These are phyloP conservation scores for Aplysina aerophoba DNA, from an alignment of 37 sponge, comb jelly and placozoan species.

Conservation along the genomic window DNA sequence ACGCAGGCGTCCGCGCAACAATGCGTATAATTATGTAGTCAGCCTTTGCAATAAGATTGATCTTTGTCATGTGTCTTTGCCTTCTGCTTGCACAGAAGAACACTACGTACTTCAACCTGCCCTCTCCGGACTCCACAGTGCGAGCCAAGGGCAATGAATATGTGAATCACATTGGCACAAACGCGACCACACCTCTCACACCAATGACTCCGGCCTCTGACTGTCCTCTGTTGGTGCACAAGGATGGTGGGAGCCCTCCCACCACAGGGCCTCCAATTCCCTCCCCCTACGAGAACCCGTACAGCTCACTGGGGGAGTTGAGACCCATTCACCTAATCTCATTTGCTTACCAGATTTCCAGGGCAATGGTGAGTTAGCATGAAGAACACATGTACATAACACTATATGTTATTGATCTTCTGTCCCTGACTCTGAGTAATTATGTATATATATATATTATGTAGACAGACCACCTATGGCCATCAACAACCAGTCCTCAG, in stretches of 20 bases:
- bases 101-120: background rate
- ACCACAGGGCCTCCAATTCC: background rate
- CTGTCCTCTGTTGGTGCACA: background rate
- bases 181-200: background rate
- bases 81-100: background rate
- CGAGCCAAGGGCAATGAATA: conserved; percentile 1
- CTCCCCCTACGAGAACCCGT: conserved; percentile 29
- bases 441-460: too few relatives aligned
- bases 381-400: too few relatives aligned
- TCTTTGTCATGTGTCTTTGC: too few relatives aligned
- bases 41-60: too few relatives aligned
- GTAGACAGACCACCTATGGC: too few relatives aligned
- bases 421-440: too few relatives aligned
- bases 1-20: too few relatives aligned
- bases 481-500: too few relatives aligned
- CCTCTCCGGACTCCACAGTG: background rate
- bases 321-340: conserved; percentile 57
- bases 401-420: too few relatives aligned
- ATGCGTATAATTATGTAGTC: too few relatives aligned
- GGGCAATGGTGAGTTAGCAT: conserved; percentile 73
- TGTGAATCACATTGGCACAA: background rate
- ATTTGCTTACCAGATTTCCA: conserved; percentile 82
- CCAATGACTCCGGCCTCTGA: conserved; percentile 24
- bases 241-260: background rate
- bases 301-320: conserved; percentile 53